Conservation (phyloP, 2,113 vertebrate species). For the Psilopsiagon aurifrons region DNA sequence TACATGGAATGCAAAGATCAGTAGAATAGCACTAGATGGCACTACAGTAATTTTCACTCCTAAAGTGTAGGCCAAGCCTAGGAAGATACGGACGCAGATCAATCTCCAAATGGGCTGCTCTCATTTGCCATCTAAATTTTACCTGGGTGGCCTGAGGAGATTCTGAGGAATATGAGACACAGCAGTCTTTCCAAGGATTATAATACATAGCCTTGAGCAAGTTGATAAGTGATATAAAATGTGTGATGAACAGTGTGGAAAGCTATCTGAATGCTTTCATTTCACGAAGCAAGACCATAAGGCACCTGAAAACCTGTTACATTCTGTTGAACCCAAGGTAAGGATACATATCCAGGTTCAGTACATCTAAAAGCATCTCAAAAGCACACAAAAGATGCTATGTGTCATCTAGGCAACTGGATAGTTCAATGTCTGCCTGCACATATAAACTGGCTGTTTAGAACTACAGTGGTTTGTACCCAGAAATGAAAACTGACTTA, state of each 20-base stretch:
- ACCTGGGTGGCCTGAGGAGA: not conserved
- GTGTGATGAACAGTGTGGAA: not conserved
- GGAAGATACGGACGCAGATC: not conserved
- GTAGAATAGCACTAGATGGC: slow-evolving; percentile 54
- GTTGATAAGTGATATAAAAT: not conserved
- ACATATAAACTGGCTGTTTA: not conserved
- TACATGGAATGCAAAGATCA: not conserved
- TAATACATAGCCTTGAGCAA: not conserved
- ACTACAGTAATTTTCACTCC: slow-evolving; percentile 25
- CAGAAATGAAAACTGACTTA: not conserved
- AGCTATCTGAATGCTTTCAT: not conserved
- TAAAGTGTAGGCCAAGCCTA: not conserved
- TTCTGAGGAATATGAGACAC: not conserved
- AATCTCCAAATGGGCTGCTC: not conserved
- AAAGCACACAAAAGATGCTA: not conserved
- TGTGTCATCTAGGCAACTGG: not conserved
- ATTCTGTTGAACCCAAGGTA: not conserved
- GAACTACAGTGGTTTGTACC: not conserved
- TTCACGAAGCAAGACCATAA: not conserved
- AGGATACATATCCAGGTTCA: not conserved
- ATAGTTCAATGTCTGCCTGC: not conserved
- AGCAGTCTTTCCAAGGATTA: not conserved
- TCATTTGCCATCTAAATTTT: not conserved
- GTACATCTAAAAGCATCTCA: not conserved
- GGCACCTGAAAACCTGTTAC: not conserved